Conservation (phyloP, 1,140 invertebrate genomes). For the Hycleus phaleratus region DNA sequence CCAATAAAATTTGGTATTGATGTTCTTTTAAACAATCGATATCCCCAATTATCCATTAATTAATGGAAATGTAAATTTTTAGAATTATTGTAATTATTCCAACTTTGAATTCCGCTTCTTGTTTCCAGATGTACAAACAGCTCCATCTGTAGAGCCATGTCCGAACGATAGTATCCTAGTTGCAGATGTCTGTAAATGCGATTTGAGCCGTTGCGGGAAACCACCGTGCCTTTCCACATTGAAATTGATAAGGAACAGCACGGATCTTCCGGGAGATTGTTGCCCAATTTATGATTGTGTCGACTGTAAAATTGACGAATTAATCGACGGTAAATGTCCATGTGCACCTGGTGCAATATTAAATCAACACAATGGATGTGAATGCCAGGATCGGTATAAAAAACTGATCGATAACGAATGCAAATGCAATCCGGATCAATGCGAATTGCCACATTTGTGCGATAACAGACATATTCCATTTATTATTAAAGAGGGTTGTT, state of each 20-base stretch:
- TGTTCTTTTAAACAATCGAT: no score
- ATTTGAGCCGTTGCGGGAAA: constrained; percentile 21
- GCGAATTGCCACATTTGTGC: constrained; percentile 29
- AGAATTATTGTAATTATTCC: no score
- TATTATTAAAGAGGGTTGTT: constrained; percentile 23
- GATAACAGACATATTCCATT: constrained; percentile 26
- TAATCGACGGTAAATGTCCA: constrained; percentile 30
- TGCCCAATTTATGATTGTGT: constrained; percentile 33
- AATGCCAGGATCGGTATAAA: constrained; percentile 28
- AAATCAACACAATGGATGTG: constrained; percentile 23
- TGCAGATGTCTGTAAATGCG: constrained; percentile 30
- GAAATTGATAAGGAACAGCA: constrained; percentile 16
- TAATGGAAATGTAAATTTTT: no score
- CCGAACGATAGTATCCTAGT: constrained; percentile 30
- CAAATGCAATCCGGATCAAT: constrained; percentile 30
- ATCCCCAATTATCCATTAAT: no score
- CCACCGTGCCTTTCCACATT: constrained; percentile 28
- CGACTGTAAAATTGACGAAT: constrained; percentile 26
- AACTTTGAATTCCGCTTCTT: neutral
- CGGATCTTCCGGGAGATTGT: constrained; percentile 27
- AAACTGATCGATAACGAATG: constrained; percentile 27
- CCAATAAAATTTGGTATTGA: no score
- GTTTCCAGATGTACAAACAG: constrained; percentile 20
- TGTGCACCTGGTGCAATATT: constrained; percentile 31
- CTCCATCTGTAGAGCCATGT: constrained; percentile 29